Percentiles rank a stretch among this genome's conserved stretches.
Evolutionary conservation across 2,113 vertebrate genomes (phyloP).

Genomic region (Ifrita kowaldi): DNA sequence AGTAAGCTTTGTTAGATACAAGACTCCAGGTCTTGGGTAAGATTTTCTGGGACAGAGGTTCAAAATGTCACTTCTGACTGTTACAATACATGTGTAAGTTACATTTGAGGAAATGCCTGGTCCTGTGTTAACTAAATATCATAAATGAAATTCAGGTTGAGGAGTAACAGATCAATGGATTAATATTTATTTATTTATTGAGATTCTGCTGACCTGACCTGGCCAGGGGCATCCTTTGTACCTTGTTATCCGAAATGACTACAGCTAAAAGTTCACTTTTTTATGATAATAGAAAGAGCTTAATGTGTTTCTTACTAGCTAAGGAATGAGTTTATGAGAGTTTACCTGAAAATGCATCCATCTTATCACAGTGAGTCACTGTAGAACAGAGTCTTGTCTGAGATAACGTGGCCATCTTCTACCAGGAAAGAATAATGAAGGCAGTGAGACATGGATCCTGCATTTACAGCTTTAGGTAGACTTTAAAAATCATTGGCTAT

Average conservation of each 20-base stretch:
- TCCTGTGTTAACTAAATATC: not conserved
- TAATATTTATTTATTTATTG: not conserved
- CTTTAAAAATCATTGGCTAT: not conserved
- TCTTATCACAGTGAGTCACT: not conserved
- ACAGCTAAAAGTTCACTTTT: not conserved
- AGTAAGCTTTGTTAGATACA: not conserved
- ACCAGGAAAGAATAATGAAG: not conserved
- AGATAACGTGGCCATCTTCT: not conserved
- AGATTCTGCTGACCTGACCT: not conserved
- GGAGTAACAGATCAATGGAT: not conserved
- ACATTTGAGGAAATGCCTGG: not conserved
- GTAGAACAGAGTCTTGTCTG: not conserved
- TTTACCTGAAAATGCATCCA: not conserved
- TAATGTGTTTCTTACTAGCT: not conserved
- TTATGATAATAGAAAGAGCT: not conserved
- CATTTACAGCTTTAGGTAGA: not conserved
- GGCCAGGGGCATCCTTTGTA: not conserved
- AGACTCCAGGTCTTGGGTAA: not conserved
- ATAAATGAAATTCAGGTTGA: not conserved
- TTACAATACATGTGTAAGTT: not conserved
- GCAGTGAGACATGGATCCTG: not conserved
- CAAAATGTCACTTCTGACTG: not conserved
- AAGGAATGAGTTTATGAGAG: not conserved
- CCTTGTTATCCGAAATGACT: not conserved
- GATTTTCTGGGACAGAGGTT: not conserved